Base-by-base conservation (phyloP, 2,888 invertebrate species). In the Dinocampus coccinellae region DNA sequence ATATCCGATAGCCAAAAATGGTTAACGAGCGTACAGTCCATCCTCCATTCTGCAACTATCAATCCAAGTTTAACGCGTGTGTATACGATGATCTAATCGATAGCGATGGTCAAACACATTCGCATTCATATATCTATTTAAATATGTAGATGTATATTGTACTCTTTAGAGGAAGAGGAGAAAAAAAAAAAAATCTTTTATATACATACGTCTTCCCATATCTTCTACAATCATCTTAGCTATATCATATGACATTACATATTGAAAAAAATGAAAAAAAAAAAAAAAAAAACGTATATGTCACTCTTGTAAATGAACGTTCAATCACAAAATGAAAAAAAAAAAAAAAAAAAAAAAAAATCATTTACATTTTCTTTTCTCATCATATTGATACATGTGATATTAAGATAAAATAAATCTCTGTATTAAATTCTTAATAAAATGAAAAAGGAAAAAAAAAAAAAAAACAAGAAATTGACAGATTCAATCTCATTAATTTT, bases 401-500 rank as follows among this genome's bases (percentile, higher is more conserved):
- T 36, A 6, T 10, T 42, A 13, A 13, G 11, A 42, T 42, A n/a
- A 42, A 42, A 42, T 42, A 42, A 42, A 13, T 42, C n/a, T 42
- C n/a, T 11, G n/a, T 10, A 13, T 42, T 10, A 11, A 42, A 42
- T 10, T 6, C n/a, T 42, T 42, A 42, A 42, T 6, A 42, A 42
- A 42, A 10, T 29, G 16, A 22, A 47, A 47, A 47, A 58, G 24
- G 11, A 6, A 42, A 42, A 53, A 29, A 67, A 52, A 55, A 36
- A 64, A 29, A 55, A 42, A 60, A 69, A 63, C 9, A 63, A 42
- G 52, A 65, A 61, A 55, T 69, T 64, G 64, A 71, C 73, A 62
- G 52, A 72, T 69, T 57, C 69, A 53, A 72, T 62, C 73, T 75
- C 72, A 72, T 75, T 73, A 75, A 71, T 67, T 69, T 73, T 73